Conservation (phyloP, 2,888 invertebrate species). For the Ashinkailepas kermadecensis region DNA sequence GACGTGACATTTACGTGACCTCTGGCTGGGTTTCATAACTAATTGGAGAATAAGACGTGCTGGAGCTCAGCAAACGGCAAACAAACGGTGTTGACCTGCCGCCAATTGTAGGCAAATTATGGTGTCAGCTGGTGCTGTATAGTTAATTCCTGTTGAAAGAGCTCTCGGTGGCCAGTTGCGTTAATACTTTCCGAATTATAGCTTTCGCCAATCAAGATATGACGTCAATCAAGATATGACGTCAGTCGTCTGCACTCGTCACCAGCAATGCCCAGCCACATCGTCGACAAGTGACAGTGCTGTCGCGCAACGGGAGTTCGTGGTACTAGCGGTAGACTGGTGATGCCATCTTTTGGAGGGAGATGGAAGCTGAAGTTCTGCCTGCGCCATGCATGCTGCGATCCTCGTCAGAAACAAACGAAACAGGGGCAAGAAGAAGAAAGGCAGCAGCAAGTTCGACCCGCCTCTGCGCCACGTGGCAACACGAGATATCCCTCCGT, state of each 20-base stretch:
- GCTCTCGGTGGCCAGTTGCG: not conserved
- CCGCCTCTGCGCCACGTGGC: not conserved
- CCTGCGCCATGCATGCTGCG: conserved; percentile 5
- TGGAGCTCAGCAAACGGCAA: too few relatives aligned
- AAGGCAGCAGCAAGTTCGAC: not conserved
- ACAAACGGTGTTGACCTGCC: too few relatives aligned
- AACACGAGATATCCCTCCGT: not conserved
- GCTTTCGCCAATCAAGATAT: not conserved
- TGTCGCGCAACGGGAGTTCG: not conserved
- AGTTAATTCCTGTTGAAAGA: too few relatives aligned
- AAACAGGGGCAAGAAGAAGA: not conserved
- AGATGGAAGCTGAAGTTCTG: conserved; percentile 13
- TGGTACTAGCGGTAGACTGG: not conserved
- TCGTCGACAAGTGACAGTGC: not conserved
- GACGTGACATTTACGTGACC: too few relatives aligned
- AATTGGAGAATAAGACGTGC: too few relatives aligned
- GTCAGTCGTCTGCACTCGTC: not conserved
- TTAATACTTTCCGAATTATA: not conserved
- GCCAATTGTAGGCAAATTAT: too few relatives aligned
- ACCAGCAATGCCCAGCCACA: not conserved
- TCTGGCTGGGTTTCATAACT: too few relatives aligned
- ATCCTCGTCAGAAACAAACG: conserved; percentile 12
- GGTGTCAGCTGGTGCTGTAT: too few relatives aligned
- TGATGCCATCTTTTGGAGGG: conserved; percentile 5
- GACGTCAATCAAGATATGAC: not conserved